Evolutionary conservation across 2,888 invertebrate genomes (phyloP).

Genomic region (Laothoe populi): DNA sequence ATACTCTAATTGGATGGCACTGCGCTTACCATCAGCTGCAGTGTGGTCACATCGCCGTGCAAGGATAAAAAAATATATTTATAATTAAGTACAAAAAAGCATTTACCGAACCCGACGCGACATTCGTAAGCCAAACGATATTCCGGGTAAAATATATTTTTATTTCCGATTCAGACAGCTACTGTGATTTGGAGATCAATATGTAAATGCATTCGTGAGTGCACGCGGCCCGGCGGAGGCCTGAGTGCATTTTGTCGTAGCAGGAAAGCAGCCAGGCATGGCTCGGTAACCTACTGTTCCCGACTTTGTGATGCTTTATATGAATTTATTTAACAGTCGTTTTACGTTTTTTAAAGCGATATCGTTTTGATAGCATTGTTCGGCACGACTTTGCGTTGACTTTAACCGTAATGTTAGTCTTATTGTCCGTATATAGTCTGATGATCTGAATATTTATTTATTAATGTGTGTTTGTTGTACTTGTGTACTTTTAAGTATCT

Average conservation of each 20-base stretch:
- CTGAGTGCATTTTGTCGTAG: conserved; percentile 80
- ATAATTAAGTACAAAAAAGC: too few relatives aligned
- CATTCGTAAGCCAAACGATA: conserved; percentile 26
- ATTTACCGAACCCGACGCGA: too few relatives aligned
- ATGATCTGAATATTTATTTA: background rate
- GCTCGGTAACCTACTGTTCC: conserved; percentile 59
- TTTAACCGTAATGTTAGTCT: background rate
- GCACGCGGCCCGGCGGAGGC: conserved; percentile 58
- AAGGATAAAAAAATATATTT: too few relatives aligned
- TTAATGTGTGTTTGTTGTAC: too few relatives aligned
- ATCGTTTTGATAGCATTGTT: background rate
- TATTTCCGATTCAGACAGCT: conserved; percentile 63
- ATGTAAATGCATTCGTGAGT: conserved; percentile 78
- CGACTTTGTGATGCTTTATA: conserved; percentile 37
- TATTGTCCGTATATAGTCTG: background rate
- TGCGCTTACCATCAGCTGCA: too few relatives aligned
- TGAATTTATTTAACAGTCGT: conserved; percentile 4
- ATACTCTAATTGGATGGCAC: too few relatives aligned
- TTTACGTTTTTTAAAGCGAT: conserved; percentile 1
- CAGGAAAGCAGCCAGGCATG: conserved; percentile 57
- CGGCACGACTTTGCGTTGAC: too few relatives aligned
- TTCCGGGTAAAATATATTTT: conserved; percentile 52
- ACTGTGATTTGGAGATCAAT: conserved; percentile 76
- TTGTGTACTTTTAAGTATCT: too few relatives aligned
- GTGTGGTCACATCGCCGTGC: too few relatives aligned